Percentiles rank a stretch among this genome's conserved stretches.
These are phyloP conservation scores for Silurus aristotelis DNA, from an alignment of 2,797 vertebrate genomes.

Conservation along the genomic window DNA sequence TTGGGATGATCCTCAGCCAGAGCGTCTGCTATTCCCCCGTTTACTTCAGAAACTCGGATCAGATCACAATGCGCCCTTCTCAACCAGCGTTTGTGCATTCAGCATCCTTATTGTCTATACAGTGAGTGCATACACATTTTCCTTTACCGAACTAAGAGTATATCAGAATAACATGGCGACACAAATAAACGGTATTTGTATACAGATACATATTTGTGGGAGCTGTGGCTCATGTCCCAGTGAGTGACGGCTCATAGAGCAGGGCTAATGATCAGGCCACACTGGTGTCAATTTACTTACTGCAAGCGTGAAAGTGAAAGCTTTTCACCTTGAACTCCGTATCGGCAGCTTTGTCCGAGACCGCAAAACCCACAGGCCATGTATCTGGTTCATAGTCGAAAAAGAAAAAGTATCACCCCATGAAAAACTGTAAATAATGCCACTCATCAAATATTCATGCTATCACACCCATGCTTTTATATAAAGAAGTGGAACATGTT, in stretches of 20 bases:
- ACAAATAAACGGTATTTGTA: constrained; percentile 18
- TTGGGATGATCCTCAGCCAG: constrained; percentile 27
- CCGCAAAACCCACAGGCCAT: constrained; percentile 63
- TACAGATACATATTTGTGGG: constrained; percentile 57
- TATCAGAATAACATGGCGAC: not conserved
- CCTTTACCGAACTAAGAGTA: not conserved
- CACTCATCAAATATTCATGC: constrained; percentile 65
- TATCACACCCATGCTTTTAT: constrained; percentile 50
- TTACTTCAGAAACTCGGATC: constrained; percentile 39
- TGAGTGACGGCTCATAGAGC: constrained; percentile 59
- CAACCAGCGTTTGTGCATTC: constrained; percentile 1
- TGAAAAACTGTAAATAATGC: constrained; percentile 41
- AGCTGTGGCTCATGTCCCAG: constrained; percentile 69
- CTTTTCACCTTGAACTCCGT: constrained; percentile 59
- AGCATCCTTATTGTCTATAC: constrained; percentile 23
- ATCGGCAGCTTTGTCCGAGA: constrained; percentile 49
- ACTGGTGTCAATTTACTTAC: constrained; percentile 69
- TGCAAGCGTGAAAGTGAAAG: constrained; percentile 59
- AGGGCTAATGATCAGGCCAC: constrained; percentile 62
- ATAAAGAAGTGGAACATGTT: not conserved
- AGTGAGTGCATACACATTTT: not conserved
- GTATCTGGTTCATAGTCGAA: constrained; percentile 63
- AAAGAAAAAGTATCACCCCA: constrained; percentile 23
- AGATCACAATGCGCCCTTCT: constrained; percentile 2
- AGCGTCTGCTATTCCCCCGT: constrained; percentile 17